These are phyloP conservation scores for Drosophila ambigua DNA, from an alignment of 1,140 invertebrate species.

Conservation along the genomic window DNA sequence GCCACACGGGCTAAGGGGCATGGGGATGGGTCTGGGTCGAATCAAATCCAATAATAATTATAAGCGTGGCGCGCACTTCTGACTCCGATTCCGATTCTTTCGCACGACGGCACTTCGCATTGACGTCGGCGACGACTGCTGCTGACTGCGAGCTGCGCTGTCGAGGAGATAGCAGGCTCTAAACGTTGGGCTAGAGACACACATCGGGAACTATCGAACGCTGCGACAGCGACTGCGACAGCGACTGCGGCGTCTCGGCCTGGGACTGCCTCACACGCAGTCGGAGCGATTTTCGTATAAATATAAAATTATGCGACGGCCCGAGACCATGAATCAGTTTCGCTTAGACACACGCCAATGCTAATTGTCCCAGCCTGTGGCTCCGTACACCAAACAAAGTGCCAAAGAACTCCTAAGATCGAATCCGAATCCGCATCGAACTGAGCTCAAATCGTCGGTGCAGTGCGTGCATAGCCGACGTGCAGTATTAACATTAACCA, in stretches of 20 bases:
- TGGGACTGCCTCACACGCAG: conserved; percentile 60
- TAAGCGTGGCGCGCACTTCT: conserved; percentile 57
- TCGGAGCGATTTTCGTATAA: conserved; percentile 69
- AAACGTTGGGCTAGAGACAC: too few species aligned
- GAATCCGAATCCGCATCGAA: not conserved
- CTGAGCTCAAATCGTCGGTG: not conserved
- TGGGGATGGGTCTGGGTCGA: conserved; percentile 12
- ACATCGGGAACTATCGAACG: not conserved
- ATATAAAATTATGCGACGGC: conserved; percentile 75
- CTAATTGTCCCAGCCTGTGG: conserved; percentile 58
- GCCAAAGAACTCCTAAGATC: conserved; percentile 1
- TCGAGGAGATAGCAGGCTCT: conserved; percentile 16
- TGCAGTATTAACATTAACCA: too few species aligned
- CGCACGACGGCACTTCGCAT: conserved; percentile 46
- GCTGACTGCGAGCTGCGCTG: not conserved
- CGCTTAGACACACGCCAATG: conserved; percentile 77
- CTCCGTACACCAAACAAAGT: conserved; percentile 2
- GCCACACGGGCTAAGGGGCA: not conserved
- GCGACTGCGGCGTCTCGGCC: conserved; percentile 11
- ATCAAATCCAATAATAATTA: conserved; percentile 71
- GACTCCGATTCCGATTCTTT: conserved; percentile 44
- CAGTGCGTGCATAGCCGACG: too few species aligned
- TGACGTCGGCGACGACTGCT: conserved; percentile 38
- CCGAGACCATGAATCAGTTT: conserved; percentile 75
- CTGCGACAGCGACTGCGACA: conserved; percentile 7